Conservation (phyloP, 2,888 invertebrate species). For the Caenorhabditis wallacei region DNA sequence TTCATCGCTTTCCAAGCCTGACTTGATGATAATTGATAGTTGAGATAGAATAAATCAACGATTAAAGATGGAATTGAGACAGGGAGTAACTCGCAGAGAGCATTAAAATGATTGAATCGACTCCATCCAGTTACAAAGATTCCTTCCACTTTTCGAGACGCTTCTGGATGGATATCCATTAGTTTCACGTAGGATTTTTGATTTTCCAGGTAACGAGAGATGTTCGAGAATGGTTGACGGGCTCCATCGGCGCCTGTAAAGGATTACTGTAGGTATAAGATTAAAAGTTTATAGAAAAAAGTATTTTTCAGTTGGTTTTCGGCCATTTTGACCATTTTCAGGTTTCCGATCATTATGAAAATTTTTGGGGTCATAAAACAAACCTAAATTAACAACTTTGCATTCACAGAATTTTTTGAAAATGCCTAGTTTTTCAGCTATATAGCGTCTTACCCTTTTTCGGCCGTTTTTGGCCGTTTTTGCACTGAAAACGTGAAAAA, state of each 20-base stretch:
- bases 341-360: no score
- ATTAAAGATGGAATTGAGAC: conserved; percentile 82
- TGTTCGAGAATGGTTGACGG: conserved; percentile 88
- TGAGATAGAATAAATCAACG: conserved; percentile 73
- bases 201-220: conserved; percentile 88
- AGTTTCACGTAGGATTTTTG: conserved; percentile 88
- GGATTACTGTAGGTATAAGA: not conserved
- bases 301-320: no score
- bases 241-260: conserved; percentile 88
- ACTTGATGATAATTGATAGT: conserved; percentile 30
- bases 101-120: conserved; percentile 84
- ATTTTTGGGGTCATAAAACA: no score
- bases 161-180: conserved; percentile 50
- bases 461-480: no score
- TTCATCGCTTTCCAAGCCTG: conserved; percentile 48
- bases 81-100: conserved; percentile 85
- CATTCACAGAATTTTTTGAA: no score
- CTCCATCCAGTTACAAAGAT: conserved; percentile 83
- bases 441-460: no score
- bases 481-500: no score
- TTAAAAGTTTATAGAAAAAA: not conserved
- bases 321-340: no score
- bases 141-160: conserved; percentile 67
- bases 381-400: no score
- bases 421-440: no score